Percentiles rank a stretch among this genome's conserved stretches.
phyloP scores from a whole-genome alignment of 2,797 vertebrate genomes.

The Crenichthys baileyi region DNA sequence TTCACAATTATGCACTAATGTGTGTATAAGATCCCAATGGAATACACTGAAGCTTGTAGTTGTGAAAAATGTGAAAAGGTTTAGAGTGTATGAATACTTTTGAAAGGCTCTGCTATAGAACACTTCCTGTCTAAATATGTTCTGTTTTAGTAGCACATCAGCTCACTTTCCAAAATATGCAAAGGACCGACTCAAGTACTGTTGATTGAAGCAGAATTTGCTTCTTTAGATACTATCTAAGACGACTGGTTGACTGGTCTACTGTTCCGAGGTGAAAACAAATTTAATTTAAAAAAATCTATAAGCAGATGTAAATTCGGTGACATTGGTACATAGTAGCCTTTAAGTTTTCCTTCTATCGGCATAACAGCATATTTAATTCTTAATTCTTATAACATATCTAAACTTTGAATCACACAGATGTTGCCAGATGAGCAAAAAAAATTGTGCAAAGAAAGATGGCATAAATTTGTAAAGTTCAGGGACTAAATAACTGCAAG shows the following conservation, averaged over 20 bases:
- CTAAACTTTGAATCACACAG: neutral
- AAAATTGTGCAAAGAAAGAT: neutral
- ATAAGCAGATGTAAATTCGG: slow-evolving; percentile 16
- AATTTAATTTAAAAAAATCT: neutral
- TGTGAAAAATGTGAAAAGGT: neutral
- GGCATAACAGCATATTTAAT: neutral
- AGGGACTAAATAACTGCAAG: neutral
- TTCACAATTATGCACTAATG: neutral
- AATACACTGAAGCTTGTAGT: neutral
- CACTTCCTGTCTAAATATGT: neutral
- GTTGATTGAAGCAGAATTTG: slow-evolving; percentile 9
- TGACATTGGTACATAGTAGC: slow-evolving; percentile 1
- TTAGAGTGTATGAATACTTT: neutral
- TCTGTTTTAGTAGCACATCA: neutral
- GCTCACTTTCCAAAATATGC: neutral
- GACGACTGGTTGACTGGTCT: neutral
- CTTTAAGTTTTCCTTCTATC: neutral
- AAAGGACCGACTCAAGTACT: neutral
- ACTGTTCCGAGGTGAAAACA: neutral
- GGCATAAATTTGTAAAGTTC: neutral
- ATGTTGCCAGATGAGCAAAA: neutral
- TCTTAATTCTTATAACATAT: neutral
- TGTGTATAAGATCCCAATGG: no score
- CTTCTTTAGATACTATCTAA: neutral
- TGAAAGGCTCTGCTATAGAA: slow-evolving; percentile 3